Percentiles rank a stretch among this genome's conserved stretches.
Evolutionary conservation across 2,113 vertebrate species (phyloP).

Genomic region (Girardinichthys multiradiatus): DNA sequence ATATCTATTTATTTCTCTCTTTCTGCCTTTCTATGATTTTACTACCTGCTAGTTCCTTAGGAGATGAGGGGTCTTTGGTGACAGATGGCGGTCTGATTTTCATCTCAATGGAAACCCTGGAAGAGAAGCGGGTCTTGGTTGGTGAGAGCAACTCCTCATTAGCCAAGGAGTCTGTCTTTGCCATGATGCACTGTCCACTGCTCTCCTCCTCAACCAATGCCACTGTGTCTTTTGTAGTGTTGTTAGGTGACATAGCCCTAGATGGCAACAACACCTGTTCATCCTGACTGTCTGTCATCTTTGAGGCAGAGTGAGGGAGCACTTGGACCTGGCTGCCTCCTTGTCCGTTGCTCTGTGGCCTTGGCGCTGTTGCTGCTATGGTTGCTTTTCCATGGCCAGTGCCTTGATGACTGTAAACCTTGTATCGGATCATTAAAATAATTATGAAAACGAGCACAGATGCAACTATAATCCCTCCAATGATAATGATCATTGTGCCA

Average conservation of each 20-base stretch:
- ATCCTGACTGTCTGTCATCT: constrained; percentile 77
- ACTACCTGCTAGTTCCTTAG: constrained; percentile 75
- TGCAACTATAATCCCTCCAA: constrained; percentile 94
- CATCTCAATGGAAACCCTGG: constrained; percentile 81
- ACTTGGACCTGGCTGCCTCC: constrained; percentile 70
- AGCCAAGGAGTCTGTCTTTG: constrained; percentile 70
- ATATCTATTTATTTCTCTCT: neutral
- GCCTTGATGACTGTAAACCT: constrained; percentile 88
- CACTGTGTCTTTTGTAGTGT: constrained; percentile 78
- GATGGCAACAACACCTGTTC: constrained; percentile 61
- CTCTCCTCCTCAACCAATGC: constrained; percentile 76
- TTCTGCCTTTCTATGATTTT: constrained; percentile 13
- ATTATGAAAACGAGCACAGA: constrained; percentile 95
- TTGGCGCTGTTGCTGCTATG: constrained; percentile 79
- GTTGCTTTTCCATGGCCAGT: constrained; percentile 75
- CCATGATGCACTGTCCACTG: constrained; percentile 59
- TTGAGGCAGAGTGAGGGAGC: constrained; percentile 73
- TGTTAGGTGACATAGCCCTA: constrained; percentile 63
- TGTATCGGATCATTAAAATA: constrained; percentile 92
- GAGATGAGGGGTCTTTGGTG: constrained; percentile 76
- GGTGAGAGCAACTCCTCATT: constrained; percentile 76
- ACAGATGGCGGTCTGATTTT: constrained; percentile 74
- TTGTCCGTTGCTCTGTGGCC: constrained; percentile 80
- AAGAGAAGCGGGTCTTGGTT: constrained; percentile 73
- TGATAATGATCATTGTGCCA: constrained; percentile 96